Percentiles rank a stretch among this genome's conserved stretches.
Evolutionary conservation across 92 coral and sea anemone genomes (phyloP).

Genomic region (Virgularia gustaviana): DNA sequence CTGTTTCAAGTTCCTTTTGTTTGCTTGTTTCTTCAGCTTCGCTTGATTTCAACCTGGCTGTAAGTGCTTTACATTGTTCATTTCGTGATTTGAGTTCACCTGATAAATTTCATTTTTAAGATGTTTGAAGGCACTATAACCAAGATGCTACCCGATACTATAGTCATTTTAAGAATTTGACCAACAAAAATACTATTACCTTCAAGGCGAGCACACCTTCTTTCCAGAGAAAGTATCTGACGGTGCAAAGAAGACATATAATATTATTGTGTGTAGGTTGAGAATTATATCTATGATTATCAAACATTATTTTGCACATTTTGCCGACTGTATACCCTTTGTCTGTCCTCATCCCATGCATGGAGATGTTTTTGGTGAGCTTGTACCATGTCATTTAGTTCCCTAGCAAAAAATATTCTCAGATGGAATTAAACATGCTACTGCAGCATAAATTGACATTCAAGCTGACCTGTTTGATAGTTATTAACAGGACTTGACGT

Average conservation of each 20-base stretch:
- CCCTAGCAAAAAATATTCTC: slow-evolving; percentile 51
- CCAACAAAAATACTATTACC: slow-evolving; percentile 37
- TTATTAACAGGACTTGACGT: too few species aligned
- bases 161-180: not conserved
- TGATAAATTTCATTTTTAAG: slow-evolving; percentile 20
- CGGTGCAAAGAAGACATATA: not conserved
- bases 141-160: too few species aligned
- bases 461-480: too few species aligned
- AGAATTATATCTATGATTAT: not conserved
- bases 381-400: slow-evolving; percentile 95
- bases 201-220: slow-evolving; percentile 83
- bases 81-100: slow-evolving; percentile 90
- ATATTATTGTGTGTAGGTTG: not conserved
- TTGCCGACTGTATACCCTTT: too few species aligned
- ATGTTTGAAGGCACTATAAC: not conserved
- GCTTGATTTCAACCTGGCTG: slow-evolving; percentile 84
- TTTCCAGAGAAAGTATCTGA: slow-evolving; percentile 83
- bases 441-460: not conserved
- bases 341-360: slow-evolving; percentile 99
- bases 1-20: slow-evolving; percentile 78
- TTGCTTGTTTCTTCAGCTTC: slow-evolving; percentile 82
- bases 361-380: slow-evolving; percentile 96
- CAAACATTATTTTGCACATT: not conserved
- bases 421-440: not conserved
- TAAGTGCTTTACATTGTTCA: slow-evolving; percentile 78